Evolutionary conservation across 2,797 vertebrate genomes (phyloP).

Genomic region (Carcharodon carcharias): DNA sequence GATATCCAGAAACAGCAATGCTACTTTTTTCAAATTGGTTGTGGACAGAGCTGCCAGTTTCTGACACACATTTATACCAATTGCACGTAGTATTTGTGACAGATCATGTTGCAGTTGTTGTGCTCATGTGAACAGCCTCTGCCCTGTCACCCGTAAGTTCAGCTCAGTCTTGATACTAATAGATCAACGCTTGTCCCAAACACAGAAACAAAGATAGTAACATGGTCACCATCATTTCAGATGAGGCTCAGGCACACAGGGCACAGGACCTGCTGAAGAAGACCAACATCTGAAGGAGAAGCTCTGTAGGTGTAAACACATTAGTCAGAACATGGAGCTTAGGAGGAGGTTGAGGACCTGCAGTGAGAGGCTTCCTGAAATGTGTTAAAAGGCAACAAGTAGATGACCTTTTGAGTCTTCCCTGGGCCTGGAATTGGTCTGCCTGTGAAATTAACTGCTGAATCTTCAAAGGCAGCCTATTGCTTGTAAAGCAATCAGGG

Average conservation of each 20-base stretch:
- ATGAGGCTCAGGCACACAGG: not conserved
- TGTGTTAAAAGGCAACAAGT: not conserved
- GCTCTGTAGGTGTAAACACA: not conserved
- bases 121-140: not conserved
- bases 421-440: not conserved
- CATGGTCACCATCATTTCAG: not conserved
- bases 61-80: not conserved
- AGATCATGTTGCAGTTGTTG: not conserved
- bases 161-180: not conserved
- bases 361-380: not conserved
- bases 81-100: not conserved
- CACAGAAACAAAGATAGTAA: not conserved
- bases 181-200: not conserved
- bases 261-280: too few relatives aligned
- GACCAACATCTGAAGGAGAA: not conserved
- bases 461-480: not conserved
- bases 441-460: not conserved
- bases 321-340: not conserved
- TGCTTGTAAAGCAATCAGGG: not conserved
- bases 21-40: not conserved
- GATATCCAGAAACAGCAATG: not conserved
- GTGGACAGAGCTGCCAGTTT: not conserved
- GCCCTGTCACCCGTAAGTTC: not conserved
- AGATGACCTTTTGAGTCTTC: not conserved
- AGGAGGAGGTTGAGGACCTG: not conserved